phyloP scores from a whole-genome alignment of 2,113 vertebrate genomes.

The Notechis scutatus region DNA sequence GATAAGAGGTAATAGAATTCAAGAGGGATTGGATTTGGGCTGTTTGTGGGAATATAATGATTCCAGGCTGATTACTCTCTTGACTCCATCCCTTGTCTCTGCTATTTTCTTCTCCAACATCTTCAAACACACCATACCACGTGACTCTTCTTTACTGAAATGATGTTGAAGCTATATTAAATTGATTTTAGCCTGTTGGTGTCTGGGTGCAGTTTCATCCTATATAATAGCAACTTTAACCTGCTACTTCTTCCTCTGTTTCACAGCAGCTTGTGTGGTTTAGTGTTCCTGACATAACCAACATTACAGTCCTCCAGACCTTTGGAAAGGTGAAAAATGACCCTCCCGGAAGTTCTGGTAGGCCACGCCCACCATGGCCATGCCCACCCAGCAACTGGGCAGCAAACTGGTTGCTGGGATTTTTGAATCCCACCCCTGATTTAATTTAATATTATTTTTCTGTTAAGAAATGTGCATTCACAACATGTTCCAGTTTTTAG shows the following conservation, averaged over 20 bases:
- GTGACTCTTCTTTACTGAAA: not conserved
- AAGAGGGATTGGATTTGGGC: not conserved
- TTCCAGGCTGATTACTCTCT: not conserved
- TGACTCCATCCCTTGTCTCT: not conserved
- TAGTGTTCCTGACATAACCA: not conserved
- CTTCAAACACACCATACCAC: not conserved
- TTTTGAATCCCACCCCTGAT: too few species aligned
- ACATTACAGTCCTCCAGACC: not conserved
- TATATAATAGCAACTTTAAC: not conserved
- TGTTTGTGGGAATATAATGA: not conserved
- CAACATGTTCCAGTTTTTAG: not conserved
- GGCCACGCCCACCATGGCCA: too few species aligned
- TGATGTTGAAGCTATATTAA: not conserved
- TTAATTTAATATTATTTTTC: not conserved
- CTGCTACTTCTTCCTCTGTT: not conserved
- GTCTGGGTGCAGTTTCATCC: not conserved
- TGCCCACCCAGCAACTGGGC: too few species aligned
- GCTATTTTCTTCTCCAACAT: not conserved
- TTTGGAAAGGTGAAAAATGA: too few species aligned
- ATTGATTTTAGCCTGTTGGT: not conserved
- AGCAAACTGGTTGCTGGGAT: too few species aligned
- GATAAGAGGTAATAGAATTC: not conserved
- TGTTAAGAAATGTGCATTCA: not conserved
- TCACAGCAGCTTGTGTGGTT: not conserved
- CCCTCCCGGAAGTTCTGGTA: too few species aligned